Conservation (phyloP, 1,140 invertebrate species). For the Anthonomus grandis region DNA sequence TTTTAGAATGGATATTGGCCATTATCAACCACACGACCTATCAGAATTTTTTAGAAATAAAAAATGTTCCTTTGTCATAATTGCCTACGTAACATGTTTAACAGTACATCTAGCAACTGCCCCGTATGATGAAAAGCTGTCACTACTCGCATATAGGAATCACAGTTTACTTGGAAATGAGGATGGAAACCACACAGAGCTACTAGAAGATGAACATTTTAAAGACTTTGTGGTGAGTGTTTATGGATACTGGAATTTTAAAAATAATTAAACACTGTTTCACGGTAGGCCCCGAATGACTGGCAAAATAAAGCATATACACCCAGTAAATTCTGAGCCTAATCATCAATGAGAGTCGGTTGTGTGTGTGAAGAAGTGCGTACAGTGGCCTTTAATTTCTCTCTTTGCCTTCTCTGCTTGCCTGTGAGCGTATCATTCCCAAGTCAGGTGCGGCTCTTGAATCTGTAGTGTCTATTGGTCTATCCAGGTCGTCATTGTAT, state of each 20-base stretch:
- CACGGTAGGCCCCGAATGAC: too few species aligned
- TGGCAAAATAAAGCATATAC: too few species aligned
- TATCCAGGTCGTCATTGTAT: too few species aligned
- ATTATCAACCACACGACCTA: slow-evolving; percentile 32
- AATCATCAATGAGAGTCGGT: too few species aligned
- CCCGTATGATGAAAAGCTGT: slow-evolving; percentile 42
- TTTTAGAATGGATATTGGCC: slow-evolving; percentile 44
- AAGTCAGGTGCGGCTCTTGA: too few species aligned
- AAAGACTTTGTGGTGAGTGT: slow-evolving; percentile 7
- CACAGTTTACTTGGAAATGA: slow-evolving; percentile 14
- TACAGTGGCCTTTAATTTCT: too few species aligned
- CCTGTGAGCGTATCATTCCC: too few species aligned
- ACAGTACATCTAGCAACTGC: slow-evolving; percentile 42
- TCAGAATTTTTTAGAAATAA: slow-evolving; percentile 38
- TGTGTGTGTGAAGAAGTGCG: too few species aligned
- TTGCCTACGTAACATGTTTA: slow-evolving; percentile 41
- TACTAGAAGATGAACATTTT: slow-evolving; percentile 4
- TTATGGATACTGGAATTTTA: neutral
- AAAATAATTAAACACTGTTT: too few species aligned
- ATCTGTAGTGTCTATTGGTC: too few species aligned
- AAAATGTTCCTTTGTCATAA: slow-evolving; percentile 41
- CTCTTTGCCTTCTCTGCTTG: too few species aligned
- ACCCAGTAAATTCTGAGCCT: too few species aligned
- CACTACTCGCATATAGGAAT: slow-evolving; percentile 36
- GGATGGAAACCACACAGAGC: slow-evolving; percentile 12